A percentile compares a stretch with the other conserved stretches of the same genome.
phyloP scores from a whole-genome alignment of 2,797 vertebrate species.

The Platyrinchus mystaceus region DNA sequence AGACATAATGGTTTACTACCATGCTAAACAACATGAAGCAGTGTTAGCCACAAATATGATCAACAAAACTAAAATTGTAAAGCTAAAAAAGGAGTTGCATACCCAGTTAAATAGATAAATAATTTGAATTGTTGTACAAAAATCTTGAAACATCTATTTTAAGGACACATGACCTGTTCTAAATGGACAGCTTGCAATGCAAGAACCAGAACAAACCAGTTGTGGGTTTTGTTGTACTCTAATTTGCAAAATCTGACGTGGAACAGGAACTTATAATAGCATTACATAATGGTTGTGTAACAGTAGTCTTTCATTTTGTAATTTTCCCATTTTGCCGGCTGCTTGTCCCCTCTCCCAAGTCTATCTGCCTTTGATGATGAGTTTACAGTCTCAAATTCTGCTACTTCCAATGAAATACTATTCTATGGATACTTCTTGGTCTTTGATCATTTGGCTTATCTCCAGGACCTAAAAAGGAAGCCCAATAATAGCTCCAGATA shows the following conservation, averaged over 20 bases:
- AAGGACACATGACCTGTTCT: constrained; percentile 54
- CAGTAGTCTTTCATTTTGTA: not conserved
- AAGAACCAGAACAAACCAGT: constrained; percentile 50
- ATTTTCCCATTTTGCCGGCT: not conserved
- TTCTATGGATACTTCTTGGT: not conserved
- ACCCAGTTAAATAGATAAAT: not conserved
- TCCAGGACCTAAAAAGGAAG: not conserved
- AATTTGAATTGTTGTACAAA: constrained; percentile 52
- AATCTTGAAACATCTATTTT: constrained; percentile 68
- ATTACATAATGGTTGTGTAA: not conserved
- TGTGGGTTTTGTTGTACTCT: constrained; percentile 21
- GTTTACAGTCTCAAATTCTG: constrained; percentile 2
- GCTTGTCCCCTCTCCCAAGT: not conserved
- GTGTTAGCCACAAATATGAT: not conserved
- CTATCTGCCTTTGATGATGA: not conserved
- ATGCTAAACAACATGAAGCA: not conserved
- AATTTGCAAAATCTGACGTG: not conserved
- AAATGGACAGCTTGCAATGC: constrained; percentile 55
- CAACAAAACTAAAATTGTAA: not conserved
- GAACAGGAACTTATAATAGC: not conserved
- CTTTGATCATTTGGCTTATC: not conserved
- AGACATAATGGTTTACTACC: not conserved
- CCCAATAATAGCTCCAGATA: not conserved
- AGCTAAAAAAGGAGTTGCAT: constrained; percentile 32
- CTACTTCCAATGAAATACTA: not conserved